A percentile compares a stretch with the other conserved stretches of the same genome.
phyloP scores from a whole-genome alignment of 2,113 vertebrate genomes.

The Gorsachius goisagi region DNA sequence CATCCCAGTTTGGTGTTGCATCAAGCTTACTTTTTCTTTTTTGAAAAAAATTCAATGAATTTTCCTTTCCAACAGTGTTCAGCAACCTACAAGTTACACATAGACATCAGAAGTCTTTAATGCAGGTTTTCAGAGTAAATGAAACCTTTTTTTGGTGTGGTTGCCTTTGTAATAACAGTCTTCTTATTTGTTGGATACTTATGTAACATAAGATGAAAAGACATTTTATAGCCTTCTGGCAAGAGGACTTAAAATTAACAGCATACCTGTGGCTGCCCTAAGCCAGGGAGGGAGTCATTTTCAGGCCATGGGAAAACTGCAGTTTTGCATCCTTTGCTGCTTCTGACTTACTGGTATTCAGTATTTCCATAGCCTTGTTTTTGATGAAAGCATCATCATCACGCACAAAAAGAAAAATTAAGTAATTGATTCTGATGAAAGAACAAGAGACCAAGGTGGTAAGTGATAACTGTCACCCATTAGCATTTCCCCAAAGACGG shows the following conservation, averaged over 20 bases:
- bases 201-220: constrained; percentile 72
- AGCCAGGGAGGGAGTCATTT: constrained; percentile 59
- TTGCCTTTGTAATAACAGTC: constrained; percentile 67
- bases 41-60: not conserved
- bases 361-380: not conserved
- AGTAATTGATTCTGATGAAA: not conserved
- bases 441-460: not conserved
- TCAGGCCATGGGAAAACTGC: constrained; percentile 68
- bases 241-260: constrained; percentile 49
- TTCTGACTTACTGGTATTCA: not conserved
- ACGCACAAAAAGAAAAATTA: not conserved
- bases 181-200: constrained; percentile 63
- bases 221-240: constrained; percentile 69
- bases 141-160: constrained; percentile 48
- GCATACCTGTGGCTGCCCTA: constrained; percentile 61
- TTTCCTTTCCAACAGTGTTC: not conserved
- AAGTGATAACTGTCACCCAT: not conserved
- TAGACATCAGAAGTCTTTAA: constrained; percentile 57
- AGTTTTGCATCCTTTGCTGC: constrained; percentile 26
- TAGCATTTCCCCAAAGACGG: not conserved
- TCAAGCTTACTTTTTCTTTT: not conserved
- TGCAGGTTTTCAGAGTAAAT: constrained; percentile 53
- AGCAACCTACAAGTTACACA: not conserved
- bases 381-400: not conserved
- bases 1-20: not conserved